Base-by-base conservation (phyloP, 2,888 invertebrate species). In the Campoplex capitator region DNA sequence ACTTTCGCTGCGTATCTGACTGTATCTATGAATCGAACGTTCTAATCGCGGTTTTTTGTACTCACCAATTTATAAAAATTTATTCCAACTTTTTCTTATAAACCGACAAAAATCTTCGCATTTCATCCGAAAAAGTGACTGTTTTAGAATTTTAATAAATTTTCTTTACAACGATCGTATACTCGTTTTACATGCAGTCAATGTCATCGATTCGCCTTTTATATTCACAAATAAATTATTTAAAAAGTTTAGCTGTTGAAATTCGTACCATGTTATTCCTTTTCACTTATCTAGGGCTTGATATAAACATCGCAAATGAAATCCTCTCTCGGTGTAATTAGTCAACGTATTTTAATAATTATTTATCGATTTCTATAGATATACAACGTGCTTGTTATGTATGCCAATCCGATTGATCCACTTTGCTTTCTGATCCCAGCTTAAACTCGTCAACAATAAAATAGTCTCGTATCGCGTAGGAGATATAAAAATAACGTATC, bases 261-360 rank as follows among this genome's bases (percentile, higher is more conserved):
- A n/a, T 68, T 42, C n/a, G 0, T 18, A 11, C 8, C 2, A 67
- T 38, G 13, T 35, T 6, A 35, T 65, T 18, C 1, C 9, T 7
- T 65, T 58, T 16, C 16, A 3, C 38, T 38, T 32, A 58, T 28
- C 4, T 32, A 62, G 32, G 3, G 32, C 13, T 62, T 28, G 13
- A 11, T 13, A 62, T 3, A 51, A 51, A 51, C 18, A 13, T 58
- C 54, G 32, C 16, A 18, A 23, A 68, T 68, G 11, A 23, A 68
- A 23, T 68, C 23, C 23, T 23, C 28, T 70, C 16, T 45, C 70
- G 23, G 6, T 70, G 3, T 45, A 70, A 70, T 70, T 70, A 70
- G 23, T 70, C 70, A 23, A 45, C 16, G 42, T 13, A 68, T 68
- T 23, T n/a, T 23, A 70, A 70, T 70, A 4, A 23, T 13, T 45